phyloP scores from a whole-genome alignment of 2,797 vertebrate species.

The Sarcoramphus papa region DNA sequence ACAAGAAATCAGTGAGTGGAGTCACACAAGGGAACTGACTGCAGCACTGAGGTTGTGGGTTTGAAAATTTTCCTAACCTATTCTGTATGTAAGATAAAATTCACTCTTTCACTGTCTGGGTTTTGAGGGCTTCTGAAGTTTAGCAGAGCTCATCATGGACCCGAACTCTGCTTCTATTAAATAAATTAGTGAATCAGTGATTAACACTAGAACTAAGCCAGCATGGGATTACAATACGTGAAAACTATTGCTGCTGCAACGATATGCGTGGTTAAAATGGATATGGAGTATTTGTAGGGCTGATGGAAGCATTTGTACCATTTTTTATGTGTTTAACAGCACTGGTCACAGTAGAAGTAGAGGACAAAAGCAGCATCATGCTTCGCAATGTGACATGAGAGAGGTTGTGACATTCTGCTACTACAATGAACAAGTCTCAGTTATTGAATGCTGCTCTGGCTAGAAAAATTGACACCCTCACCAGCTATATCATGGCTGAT shows the following conservation, averaged over 20 bases:
- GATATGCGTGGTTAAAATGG: neutral
- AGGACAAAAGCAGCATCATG: neutral
- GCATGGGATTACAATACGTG: neutral
- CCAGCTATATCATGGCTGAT: neutral
- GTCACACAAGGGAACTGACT: neutral
- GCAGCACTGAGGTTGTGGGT: neutral
- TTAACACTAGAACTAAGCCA: neutral
- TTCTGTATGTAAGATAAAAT: neutral
- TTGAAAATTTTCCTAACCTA: neutral
- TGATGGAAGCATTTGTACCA: neutral
- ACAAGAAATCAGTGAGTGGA: neutral
- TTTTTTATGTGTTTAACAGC: neutral
- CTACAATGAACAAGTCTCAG: neutral
- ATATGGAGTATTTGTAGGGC: neutral
- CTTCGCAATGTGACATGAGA: rapidly evolving
- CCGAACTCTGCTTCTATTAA: neutral
- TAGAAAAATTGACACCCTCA: neutral
- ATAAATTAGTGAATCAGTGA: neutral
- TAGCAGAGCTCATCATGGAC: neutral
- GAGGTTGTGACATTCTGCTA: neutral
- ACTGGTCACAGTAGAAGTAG: neutral
- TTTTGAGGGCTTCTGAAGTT: neutral
- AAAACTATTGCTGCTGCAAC: neutral
- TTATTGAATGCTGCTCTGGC: neutral
- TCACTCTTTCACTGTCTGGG: neutral